These are phyloP conservation scores for Distichodus sexfasciatus DNA, from an alignment of 2,797 vertebrate genomes.

Conservation along the genomic window DNA sequence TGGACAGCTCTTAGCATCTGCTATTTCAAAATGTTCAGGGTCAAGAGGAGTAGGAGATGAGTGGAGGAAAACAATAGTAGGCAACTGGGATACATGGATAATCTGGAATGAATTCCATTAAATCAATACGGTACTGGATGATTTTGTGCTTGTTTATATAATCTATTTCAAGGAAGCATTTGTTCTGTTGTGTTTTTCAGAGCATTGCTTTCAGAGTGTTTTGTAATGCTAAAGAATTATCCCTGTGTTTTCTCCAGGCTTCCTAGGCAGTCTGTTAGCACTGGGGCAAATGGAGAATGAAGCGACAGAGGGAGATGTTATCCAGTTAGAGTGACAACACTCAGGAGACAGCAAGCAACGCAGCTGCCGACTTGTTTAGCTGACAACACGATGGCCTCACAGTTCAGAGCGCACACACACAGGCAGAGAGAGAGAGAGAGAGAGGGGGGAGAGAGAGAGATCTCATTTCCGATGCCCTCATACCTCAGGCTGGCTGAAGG, in stretches of 20 bases:
- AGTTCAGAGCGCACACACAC: constrained; percentile 15
- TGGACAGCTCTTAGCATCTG: no score
- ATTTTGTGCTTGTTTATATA: no score
- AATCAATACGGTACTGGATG: no score
- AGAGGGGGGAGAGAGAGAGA: background rate
- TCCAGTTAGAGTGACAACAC: constrained; percentile 37
- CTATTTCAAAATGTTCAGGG: no score
- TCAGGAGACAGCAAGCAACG: constrained; percentile 24
- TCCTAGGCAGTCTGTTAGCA: constrained; percentile 9
- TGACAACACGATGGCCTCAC: constrained; percentile 16
- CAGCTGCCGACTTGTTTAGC: constrained; percentile 27
- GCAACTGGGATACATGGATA: no score
- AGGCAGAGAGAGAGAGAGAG: background rate
- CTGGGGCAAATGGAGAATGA: constrained; percentile 9
- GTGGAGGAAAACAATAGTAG: no score
- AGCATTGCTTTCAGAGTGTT: background rate
- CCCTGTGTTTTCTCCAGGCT: constrained; percentile 8
- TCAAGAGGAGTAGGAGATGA: no score
- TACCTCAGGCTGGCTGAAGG: background rate
- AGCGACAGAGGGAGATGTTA: constrained; percentile 20
- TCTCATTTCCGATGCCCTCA: background rate
- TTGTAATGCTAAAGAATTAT: background rate
- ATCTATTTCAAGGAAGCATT: no score
- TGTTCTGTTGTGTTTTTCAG: no score
- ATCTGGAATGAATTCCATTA: no score